Base-by-base conservation (phyloP, 2,797 vertebrate species). In the Gallirallus australis region DNA sequence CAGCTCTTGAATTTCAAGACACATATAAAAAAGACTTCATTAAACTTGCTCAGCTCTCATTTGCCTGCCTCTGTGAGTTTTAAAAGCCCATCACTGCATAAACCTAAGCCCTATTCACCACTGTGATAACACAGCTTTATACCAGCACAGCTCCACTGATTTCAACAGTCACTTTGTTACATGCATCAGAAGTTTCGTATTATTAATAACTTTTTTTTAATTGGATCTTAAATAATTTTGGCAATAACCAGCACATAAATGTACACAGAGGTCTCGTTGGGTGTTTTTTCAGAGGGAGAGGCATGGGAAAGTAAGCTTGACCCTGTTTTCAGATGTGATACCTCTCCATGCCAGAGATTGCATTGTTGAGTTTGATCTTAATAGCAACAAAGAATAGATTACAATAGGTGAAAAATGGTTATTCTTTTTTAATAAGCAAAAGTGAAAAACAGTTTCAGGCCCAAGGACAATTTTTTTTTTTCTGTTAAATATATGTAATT, bases 1-100 rank as follows among this genome's bases (percentile, higher is more conserved):
- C 18, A 76, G 47, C 15, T 84, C 59, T 40, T 86, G 65, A 72
- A 84, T 94, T 95, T 84, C 33, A 89, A 88, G 91, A 86, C 2
- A 10, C 5, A 27, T 48, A 37, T 24, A 40, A 7, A 60, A 89
- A 86, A 75, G 16, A 65, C 59, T 86, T 72, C 33, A 76, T 95
- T 93, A 93, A 72, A 82, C 52, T 82, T 82, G 4, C 35, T 70
- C 27, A 48, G 23, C 27, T 80, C 76, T 92, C 79, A 69, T 89
- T 95, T 93, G 13, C 27, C 30, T 79, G 39, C 39, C 3, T 79
- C 27, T 81, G 50, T 76, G 31, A 84, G 42, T 56, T 89, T 90
- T 47, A 79, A 90, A 96, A 79, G 7, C 15, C 52, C 52, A 42
- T 42, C 73, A 16, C 8, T 39, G 17, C 30, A 93, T 23, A 89